Evolutionary conservation across 2,113 vertebrate species (phyloP), one percentile per base, ranked within the genome.

Genomic region (Caracal caracal): DNA sequence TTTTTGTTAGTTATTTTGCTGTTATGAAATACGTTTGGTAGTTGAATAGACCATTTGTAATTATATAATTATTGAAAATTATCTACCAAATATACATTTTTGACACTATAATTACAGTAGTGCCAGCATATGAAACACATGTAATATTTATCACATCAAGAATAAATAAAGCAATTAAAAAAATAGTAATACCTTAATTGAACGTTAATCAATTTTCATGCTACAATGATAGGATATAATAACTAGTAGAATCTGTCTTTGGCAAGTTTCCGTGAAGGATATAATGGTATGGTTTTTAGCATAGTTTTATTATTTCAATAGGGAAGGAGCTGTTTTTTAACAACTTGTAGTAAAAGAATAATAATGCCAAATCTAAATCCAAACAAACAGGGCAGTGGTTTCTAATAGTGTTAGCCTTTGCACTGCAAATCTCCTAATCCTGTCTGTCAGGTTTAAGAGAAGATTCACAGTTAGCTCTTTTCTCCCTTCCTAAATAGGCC

Each of bases 131-230:
- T 30, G 24, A 93, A 94, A 92, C 24, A 73, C 28, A 92, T 49
- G 66, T 95, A 95, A 92, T 95, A 96, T 83, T 95, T 96, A 96
- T 26, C 78, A 61, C 47, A 78, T 43, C 56, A 86, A 40, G 7
- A 22, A 47, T 91, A 51, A 95, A 91, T 95, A 95, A 96, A 79
- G 35, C 30, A 95, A 88, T 56, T 95, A 75, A 83, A 94, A 84
- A 98, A 98, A 88, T 30, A 47, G 26, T 90, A 97, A 84, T 11
- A 61, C 63, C 93, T 97, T 86, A 90, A 24, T 66, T 95, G 65
- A 20, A n/a, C 79, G 22, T 66, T 37, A 90, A 92, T 73, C 30
- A 13, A 15, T 86, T 71, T 88, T 86, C 56, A 71, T 51, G 83
- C 24, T 51, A 53, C 65, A 59, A 71, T 49, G 53, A 71, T 66